Evolutionary conservation across 2,113 vertebrate genomes (phyloP).

Genomic region (Geothlypis trichas): DNA sequence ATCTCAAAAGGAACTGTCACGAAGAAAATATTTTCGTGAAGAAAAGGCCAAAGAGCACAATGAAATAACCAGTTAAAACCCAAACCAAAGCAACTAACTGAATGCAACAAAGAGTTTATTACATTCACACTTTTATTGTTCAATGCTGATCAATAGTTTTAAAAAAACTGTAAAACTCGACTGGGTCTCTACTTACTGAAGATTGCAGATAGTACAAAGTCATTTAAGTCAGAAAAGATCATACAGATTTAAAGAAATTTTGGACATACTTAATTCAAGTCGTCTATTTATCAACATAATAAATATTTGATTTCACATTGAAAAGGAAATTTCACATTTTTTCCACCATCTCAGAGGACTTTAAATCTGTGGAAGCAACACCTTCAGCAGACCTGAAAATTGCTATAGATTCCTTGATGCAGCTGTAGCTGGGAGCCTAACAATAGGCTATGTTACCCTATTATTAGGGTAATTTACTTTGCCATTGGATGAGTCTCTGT

Average conservation of each 20-base stretch:
- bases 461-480: neutral
- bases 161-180: neutral
- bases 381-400: neutral
- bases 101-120: neutral
- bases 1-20: neutral
- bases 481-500: neutral
- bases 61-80: neutral
- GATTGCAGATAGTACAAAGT: neutral
- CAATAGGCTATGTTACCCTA: neutral
- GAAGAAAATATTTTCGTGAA: neutral
- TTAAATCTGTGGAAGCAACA: neutral
- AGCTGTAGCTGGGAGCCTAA: neutral
- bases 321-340: neutral
- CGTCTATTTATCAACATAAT: neutral
- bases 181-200: neutral
- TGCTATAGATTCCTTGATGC: neutral
- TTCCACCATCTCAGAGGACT: neutral
- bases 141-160: neutral
- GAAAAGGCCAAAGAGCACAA: neutral
- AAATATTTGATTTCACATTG: neutral
- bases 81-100: neutral
- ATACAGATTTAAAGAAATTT: neutral
- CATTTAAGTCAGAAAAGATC: neutral
- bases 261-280: neutral
- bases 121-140: neutral